Evolutionary conservation across 2,113 vertebrate species (phyloP).

Genomic region (Falcunculus frontatus): DNA sequence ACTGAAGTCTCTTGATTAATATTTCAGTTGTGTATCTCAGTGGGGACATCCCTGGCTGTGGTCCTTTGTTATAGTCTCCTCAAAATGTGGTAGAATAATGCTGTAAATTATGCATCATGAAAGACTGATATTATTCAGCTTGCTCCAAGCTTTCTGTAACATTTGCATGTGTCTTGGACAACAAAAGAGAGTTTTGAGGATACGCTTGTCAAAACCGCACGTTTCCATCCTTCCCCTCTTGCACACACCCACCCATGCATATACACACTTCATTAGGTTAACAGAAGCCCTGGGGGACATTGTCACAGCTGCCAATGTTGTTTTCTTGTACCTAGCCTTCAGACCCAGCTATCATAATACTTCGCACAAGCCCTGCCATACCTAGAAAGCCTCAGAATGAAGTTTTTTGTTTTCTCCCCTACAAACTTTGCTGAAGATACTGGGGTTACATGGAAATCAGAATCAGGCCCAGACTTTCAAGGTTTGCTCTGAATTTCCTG

Average conservation of each 20-base stretch:
- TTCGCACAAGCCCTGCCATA: neutral
- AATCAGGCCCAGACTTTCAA: neutral
- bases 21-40: neutral
- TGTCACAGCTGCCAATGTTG: neutral
- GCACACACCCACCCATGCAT: neutral
- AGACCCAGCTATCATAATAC: neutral
- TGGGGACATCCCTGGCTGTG: neutral
- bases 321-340: neutral
- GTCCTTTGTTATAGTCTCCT: neutral
- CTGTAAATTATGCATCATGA: neutral
- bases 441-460: neutral
- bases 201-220: neutral
- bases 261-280: neutral
- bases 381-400: neutral
- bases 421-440: neutral
- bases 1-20: neutral
- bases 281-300: neutral
- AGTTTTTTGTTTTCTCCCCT: neutral
- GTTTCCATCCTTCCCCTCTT: neutral
- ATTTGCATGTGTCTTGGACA: neutral
- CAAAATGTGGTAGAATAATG: neutral
- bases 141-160: neutral
- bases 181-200: neutral
- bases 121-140: neutral
- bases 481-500: conserved; percentile 1